Percentiles rank a stretch among this genome's conserved stretches.
These are phyloP conservation scores for Notiomystis cincta DNA, from an alignment of 2,113 vertebrate genomes.

Conservation along the genomic window DNA sequence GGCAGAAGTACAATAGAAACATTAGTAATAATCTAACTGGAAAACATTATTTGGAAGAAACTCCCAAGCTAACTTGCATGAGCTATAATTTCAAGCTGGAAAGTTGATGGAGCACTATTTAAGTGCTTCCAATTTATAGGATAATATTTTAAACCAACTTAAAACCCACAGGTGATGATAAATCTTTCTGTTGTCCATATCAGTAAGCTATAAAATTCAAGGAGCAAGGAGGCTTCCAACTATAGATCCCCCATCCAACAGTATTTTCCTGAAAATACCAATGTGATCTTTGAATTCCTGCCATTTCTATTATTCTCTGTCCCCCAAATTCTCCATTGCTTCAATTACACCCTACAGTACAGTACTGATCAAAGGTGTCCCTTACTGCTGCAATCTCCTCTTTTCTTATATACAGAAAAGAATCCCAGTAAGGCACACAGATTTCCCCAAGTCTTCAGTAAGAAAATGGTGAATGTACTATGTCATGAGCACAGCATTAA, in stretches of 20 bases:
- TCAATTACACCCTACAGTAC: background rate
- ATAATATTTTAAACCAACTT: background rate
- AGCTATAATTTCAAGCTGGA: background rate
- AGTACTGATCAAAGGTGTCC: background rate
- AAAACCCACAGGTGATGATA: background rate
- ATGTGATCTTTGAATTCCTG: background rate
- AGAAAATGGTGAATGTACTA: background rate
- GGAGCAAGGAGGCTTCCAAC: background rate
- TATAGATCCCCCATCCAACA: background rate
- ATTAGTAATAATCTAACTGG: background rate
- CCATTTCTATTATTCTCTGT: background rate
- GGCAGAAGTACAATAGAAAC: background rate
- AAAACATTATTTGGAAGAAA: background rate
- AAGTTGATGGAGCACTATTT: background rate
- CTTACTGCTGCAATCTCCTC: background rate
- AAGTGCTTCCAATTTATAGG: background rate
- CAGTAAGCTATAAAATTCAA: background rate
- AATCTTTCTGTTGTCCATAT: background rate
- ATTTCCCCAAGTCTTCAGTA: background rate
- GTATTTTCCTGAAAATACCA: background rate
- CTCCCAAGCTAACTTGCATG: background rate
- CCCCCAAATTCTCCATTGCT: background rate
- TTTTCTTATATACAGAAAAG: background rate
- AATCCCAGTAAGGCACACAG: background rate
- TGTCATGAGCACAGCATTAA: background rate